Evolutionary conservation across 2,113 vertebrate species (phyloP).

Genomic region (rat (Rattus norvegicus)): DNA sequence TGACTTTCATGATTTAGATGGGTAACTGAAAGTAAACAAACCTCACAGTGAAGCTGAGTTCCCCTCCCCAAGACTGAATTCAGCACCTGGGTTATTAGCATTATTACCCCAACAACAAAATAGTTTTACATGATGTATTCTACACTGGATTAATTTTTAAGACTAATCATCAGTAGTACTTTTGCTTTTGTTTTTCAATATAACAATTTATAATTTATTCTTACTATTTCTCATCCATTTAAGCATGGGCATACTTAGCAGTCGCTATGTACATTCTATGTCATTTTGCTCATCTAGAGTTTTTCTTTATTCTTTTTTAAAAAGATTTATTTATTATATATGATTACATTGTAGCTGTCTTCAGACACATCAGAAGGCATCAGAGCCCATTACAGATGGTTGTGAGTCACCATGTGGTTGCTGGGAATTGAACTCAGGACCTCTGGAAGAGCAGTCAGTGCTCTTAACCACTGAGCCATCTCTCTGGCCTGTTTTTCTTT

Average conservation of each 20-base stretch:
- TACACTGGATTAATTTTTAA: background rate
- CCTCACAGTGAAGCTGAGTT: background rate
- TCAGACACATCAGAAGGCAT: too few species aligned
- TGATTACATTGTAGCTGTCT: too few species aligned
- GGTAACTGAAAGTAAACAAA: background rate
- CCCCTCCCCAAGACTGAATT: background rate
- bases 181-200: background rate
- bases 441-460: too few species aligned
- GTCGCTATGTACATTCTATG: background rate
- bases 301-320: background rate
- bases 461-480: too few species aligned
- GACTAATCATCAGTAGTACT: background rate
- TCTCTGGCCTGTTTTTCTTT: background rate
- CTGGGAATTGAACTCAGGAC: too few species aligned
- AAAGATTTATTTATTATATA: too few species aligned
- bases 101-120: constrained; percentile 21
- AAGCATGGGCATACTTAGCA: background rate
- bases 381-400: too few species aligned
- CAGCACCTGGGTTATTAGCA: background rate
- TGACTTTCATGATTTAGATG: background rate
- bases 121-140: background rate
- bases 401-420: too few species aligned
- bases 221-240: background rate
- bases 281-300: background rate
- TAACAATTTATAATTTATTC: background rate